Percentiles rank a stretch among this genome's conserved stretches.
phyloP scores from a whole-genome alignment of 2,888 invertebrate species.

The Latrodectus hesperus region DNA sequence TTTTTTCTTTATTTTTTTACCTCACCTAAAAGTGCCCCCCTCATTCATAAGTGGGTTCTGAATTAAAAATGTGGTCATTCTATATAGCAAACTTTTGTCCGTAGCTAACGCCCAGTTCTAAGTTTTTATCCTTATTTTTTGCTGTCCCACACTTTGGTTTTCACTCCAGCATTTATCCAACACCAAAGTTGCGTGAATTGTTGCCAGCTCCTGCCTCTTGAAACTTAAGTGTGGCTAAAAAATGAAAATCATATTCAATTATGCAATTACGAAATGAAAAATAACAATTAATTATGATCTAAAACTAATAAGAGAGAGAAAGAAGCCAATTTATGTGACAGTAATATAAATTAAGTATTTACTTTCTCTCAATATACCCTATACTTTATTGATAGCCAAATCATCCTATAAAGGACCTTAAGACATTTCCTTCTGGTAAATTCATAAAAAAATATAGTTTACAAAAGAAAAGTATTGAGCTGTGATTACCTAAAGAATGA shows the following conservation, averaged over 20 bases:
- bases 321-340: no score
- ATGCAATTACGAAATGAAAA: background rate
- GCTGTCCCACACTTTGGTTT: conserved; percentile 39
- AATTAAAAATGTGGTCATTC: conserved; percentile 33
- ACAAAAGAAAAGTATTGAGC: no score
- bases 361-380: no score
- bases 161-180: conserved; percentile 24
- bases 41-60: conserved; percentile 14
- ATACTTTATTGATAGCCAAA: no score
- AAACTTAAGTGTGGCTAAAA: conserved; percentile 22
- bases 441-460: no score
- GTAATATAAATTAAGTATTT: no score
- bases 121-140: conserved; percentile 14
- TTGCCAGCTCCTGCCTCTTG: conserved; percentile 21
- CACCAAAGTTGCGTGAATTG: conserved; percentile 2
- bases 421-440: no score
- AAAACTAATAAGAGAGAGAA: no score
- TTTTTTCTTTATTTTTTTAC: conserved; percentile 1
- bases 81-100: conserved; percentile 2
- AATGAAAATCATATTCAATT: background rate
- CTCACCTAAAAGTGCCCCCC: conserved; percentile 28
- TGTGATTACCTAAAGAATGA: no score
- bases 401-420: no score
- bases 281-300: no score
- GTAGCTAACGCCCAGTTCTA: conserved; percentile 10